phyloP scores from a whole-genome alignment of 2,888 invertebrate genomes.

The Scaptomyza parva region DNA sequence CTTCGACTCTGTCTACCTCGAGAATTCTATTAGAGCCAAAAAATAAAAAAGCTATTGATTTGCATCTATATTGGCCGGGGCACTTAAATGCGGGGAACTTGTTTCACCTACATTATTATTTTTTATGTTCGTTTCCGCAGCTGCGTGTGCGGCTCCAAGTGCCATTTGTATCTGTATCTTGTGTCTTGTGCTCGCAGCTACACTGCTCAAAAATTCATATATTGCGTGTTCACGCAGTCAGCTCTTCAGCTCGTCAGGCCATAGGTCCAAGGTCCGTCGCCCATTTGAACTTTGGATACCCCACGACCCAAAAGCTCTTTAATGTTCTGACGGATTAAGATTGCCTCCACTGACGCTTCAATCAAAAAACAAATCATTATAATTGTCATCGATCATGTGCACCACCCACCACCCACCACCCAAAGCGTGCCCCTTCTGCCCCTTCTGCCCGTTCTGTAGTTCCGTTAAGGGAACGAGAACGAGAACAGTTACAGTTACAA shows the following conservation, averaged over 20 bases:
- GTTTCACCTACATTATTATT: constrained; percentile 73
- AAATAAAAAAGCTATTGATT: constrained; percentile 64
- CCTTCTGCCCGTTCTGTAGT: neutral
- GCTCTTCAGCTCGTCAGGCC: constrained; percentile 35
- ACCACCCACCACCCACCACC: constrained; percentile 13
- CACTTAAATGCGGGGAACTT: constrained; percentile 66
- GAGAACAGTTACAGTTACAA: constrained; percentile 32
- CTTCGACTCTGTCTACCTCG: constrained; percentile 32
- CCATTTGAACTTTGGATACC: constrained; percentile 65
- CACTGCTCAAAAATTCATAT: constrained; percentile 18
- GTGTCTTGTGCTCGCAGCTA: constrained; percentile 20
- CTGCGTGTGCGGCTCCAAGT: constrained; percentile 70
- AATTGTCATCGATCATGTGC: constrained; percentile 66
- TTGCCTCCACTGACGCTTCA: constrained; percentile 25
- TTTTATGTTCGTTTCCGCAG: constrained; percentile 61
- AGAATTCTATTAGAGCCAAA: constrained; percentile 68
- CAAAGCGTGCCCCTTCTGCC: neutral
- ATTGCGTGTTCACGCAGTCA: neutral
- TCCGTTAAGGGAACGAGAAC: constrained; percentile 16
- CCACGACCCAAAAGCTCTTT: constrained; percentile 34
- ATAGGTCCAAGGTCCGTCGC: constrained; percentile 62
- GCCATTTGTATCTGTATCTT: constrained; percentile 50
- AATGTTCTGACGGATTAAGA: constrained; percentile 48
- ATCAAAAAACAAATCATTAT: constrained; percentile 60
- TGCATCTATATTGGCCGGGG: constrained; percentile 67